These are phyloP conservation scores for Diploscapter pachys DNA, from an alignment of 1,140 invertebrate species.

Conservation along the genomic window DNA sequence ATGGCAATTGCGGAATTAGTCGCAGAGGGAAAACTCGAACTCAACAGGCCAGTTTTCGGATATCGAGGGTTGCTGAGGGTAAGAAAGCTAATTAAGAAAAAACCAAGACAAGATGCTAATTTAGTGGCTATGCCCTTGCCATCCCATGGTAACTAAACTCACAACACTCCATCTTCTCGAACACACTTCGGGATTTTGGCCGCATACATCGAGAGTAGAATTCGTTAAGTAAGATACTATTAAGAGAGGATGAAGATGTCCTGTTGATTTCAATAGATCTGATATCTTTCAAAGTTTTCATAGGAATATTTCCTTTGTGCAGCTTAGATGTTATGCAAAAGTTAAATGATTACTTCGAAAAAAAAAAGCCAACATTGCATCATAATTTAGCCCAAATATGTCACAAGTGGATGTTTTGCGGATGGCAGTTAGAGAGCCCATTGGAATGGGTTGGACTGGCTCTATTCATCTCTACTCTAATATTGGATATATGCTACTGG, in stretches of 20 bases:
- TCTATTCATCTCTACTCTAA: conserved; percentile 57
- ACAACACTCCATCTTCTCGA: conserved; percentile 33
- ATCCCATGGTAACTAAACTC: conserved; percentile 21
- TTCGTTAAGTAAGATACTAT: too few species aligned
- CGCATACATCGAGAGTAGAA: not conserved
- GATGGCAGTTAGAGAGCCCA: not conserved
- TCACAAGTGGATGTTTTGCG: not conserved
- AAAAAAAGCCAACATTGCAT: too few species aligned
- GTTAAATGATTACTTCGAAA: too few species aligned
- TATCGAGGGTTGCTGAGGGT: too few species aligned
- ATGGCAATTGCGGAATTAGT: conserved; percentile 31
- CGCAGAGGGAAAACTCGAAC: not conserved
- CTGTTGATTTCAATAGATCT: too few species aligned
- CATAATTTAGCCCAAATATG: too few species aligned
- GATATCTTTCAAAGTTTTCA: too few species aligned
- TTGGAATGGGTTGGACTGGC: conserved; percentile 35
- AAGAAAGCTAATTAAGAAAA: too few species aligned
- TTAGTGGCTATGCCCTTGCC: not conserved
- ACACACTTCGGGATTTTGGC: conserved; percentile 34
- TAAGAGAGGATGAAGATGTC: not conserved
- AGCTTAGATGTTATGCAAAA: too few species aligned
- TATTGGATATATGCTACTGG: conserved; percentile 59
- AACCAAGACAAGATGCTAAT: too few species aligned
- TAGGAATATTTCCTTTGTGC: too few species aligned
- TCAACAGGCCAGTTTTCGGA: too few species aligned